phyloP scores from a whole-genome alignment of 2,113 vertebrate species.

The Zingel zingel region DNA sequence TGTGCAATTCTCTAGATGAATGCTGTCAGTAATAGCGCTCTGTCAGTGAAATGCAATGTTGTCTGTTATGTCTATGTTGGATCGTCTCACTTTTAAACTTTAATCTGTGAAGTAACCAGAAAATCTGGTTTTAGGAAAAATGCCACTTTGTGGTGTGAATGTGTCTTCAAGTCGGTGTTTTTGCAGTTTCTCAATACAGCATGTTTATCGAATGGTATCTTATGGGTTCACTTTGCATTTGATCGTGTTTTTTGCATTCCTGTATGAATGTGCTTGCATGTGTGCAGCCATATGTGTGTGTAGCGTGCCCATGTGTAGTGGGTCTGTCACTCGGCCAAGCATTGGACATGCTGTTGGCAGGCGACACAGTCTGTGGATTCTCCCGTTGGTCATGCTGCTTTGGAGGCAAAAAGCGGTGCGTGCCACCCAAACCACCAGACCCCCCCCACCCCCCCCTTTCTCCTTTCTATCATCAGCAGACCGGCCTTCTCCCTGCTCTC shows the following conservation, averaged over 20 bases:
- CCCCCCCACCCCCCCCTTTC: neutral
- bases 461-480: slow-evolving; percentile 70
- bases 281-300: slow-evolving; percentile 40
- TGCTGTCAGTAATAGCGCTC: slow-evolving; percentile 48
- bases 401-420: slow-evolving; percentile 63
- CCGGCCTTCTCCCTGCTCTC: slow-evolving; percentile 59
- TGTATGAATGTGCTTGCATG: slow-evolving; percentile 37
- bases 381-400: slow-evolving; percentile 58
- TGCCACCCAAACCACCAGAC: slow-evolving; percentile 78
- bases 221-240: slow-evolving; percentile 40
- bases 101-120: slow-evolving; percentile 57
- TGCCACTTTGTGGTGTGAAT: slow-evolving; percentile 54
- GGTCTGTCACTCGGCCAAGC: slow-evolving; percentile 65
- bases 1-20: slow-evolving; percentile 40
- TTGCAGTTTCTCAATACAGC: slow-evolving; percentile 21
- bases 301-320: slow-evolving; percentile 22
- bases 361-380: slow-evolving; percentile 72
- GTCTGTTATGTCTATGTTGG: slow-evolving; percentile 54
- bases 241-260: slow-evolving; percentile 46
- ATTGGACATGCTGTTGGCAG: slow-evolving; percentile 69
- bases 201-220: slow-evolving; percentile 54
- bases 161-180: slow-evolving; percentile 48
- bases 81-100: slow-evolving; percentile 41
- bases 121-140: slow-evolving; percentile 50
- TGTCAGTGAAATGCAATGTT: slow-evolving; percentile 37